Base-by-base conservation (phyloP, 2,888 invertebrate genomes). In the Drosophila lutescens region DNA sequence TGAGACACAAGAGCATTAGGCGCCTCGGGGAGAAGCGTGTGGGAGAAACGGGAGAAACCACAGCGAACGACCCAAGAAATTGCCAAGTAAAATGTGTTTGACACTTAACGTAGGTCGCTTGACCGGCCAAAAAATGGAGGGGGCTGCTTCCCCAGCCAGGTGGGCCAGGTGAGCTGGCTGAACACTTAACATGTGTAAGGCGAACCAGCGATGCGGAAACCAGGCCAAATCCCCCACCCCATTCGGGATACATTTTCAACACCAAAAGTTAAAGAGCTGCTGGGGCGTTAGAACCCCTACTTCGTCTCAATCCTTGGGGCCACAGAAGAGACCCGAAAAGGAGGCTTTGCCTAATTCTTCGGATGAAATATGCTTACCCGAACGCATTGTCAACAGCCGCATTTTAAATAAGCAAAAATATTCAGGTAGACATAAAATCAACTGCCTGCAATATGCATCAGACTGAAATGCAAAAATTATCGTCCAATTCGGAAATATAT, bases 31-130 rank as follows among this genome's bases (percentile, higher is more conserved):
- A 34, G 10, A 36, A 40, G 23, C 5, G 44, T n/a, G 6, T 36
- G 41, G 20, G 20, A 13, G 60, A 55, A 61, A 51, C 66, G 41
- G 20, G 20, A 13, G 60, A 55, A 61, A 51, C 66, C 77, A 66
- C 79, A 63, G 62, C 74, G 74, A 66, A 70, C 82, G 83, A 82
- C 85, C 88, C 86, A 82, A 82, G 82, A 87, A 82, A 82, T 85
- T 85, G 82, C 79, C 73, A 77, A 76, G 82, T 72, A 85, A 82
- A 82, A 85, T 82, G 87, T 77, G 85, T 87, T 82, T 82, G 82
- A 82, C 82, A 87, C 77, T 85, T 87, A 87, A 82, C 88, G 88
- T 82, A 71, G 82, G 82, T 82, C 88, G 82, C 77, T 85, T 57
- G 87, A 86, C 81, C 81, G 67, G 53, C 51, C 47, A 63, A 60